Evolutionary conservation across 2,113 vertebrate genomes (phyloP).

Genomic region (Cyanoliseus patagonus): DNA sequence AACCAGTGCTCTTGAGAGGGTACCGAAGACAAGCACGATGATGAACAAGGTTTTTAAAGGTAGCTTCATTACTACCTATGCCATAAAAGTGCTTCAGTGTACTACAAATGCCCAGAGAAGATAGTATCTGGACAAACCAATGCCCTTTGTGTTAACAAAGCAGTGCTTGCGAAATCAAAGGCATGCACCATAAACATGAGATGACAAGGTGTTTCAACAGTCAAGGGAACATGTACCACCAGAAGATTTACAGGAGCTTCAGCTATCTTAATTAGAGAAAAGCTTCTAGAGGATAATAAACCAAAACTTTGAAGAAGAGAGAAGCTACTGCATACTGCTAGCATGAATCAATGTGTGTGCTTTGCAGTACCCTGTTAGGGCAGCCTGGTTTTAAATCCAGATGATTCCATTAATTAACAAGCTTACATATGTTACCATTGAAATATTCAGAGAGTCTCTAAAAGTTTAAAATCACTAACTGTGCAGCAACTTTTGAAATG

Average conservation of each 20-base stretch:
- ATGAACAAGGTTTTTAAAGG: not conserved
- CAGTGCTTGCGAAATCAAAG: not conserved
- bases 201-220: not conserved
- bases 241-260: not conserved
- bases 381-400: constrained; percentile 28
- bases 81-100: not conserved
- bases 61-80: not conserved
- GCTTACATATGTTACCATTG: not conserved
- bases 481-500: not conserved
- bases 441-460: not conserved
- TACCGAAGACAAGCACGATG: not conserved
- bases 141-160: not conserved
- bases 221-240: not conserved
- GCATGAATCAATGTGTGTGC: not conserved
- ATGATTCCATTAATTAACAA: constrained; percentile 44
- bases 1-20: not conserved
- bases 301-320: not conserved
- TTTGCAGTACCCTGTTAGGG: not conserved
- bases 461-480: not conserved
- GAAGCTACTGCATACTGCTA: constrained; percentile 13
- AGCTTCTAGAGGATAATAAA: constrained; percentile 9
- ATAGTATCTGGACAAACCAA: not conserved
- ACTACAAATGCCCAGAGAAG: not conserved
- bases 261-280: constrained; percentile 16
- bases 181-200: not conserved